A percentile compares a stretch with the other conserved stretches of the same genome.
Evolutionary conservation across 2,888 invertebrate genomes (phyloP).

Genomic region (Cheilosia variabilis): DNA sequence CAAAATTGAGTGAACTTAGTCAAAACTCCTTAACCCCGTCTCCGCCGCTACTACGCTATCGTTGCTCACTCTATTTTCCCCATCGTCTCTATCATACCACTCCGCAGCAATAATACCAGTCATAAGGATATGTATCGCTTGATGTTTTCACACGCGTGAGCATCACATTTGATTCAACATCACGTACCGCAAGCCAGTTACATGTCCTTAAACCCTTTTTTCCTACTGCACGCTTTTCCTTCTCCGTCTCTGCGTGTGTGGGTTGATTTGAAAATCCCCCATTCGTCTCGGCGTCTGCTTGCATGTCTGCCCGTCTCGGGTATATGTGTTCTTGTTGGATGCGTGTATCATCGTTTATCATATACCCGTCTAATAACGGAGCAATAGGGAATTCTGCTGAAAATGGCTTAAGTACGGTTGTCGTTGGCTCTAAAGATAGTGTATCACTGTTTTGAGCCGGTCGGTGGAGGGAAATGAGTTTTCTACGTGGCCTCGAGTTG

Average conservation of each 20-base stretch:
- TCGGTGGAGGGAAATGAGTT: slow-evolving; percentile 65
- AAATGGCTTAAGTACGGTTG: slow-evolving; percentile 74
- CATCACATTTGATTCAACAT: slow-evolving; percentile 83
- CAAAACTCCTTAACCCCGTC: slow-evolving; percentile 20
- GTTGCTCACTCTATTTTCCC: slow-evolving; percentile 1
- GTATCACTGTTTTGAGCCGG: slow-evolving; percentile 70
- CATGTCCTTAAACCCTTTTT: slow-evolving; percentile 73
- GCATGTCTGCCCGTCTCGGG: slow-evolving; percentile 64
- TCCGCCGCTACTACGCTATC: slow-evolving; percentile 13
- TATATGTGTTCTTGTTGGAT: slow-evolving; percentile 41
- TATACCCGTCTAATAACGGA: slow-evolving; percentile 62
- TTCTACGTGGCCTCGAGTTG: slow-evolving; percentile 68
- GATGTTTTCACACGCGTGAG: slow-evolving; percentile 84
- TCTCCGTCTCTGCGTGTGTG: neutral
- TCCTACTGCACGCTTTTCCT: neutral
- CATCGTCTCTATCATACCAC: slow-evolving; percentile 19
- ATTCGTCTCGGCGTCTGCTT: slow-evolving; percentile 67
- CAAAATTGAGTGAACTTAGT: slow-evolving; percentile 63
- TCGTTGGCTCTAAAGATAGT: slow-evolving; percentile 71
- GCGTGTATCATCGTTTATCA: slow-evolving; percentile 71
- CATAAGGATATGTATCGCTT: slow-evolving; percentile 74
- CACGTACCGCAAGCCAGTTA: slow-evolving; percentile 80
- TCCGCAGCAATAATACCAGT: slow-evolving; percentile 35
- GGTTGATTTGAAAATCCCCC: slow-evolving; percentile 68
- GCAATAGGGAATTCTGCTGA: slow-evolving; percentile 41